Evolutionary conservation across 2,888 invertebrate species (phyloP).

Genomic region (Harpalus rufipes): DNA sequence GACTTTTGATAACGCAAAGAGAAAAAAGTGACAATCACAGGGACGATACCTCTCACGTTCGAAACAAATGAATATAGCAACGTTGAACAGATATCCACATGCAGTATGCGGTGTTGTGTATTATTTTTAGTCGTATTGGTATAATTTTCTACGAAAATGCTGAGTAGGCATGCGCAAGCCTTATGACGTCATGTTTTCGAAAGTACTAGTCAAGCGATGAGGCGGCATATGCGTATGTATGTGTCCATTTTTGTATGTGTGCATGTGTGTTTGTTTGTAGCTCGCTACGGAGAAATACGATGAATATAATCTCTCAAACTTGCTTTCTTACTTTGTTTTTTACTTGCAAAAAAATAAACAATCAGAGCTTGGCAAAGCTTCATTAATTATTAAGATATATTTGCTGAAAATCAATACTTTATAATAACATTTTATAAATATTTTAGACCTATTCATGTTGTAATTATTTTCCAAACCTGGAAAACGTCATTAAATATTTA

Average conservation of each 20-base stretch:
- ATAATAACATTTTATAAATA: conserved; percentile 10
- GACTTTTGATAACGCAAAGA: conserved; percentile 59
- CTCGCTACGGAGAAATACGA: conserved; percentile 50
- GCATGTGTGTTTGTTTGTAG: conserved; percentile 46
- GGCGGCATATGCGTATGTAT: conserved; percentile 50
- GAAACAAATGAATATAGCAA: conserved; percentile 52
- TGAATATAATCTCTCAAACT: conserved; percentile 48
- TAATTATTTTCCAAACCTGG: conserved; percentile 25
- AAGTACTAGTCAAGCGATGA: conserved; percentile 67
- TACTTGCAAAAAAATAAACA: conserved; percentile 9
- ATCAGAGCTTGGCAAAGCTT: background rate
- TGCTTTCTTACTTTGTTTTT: conserved; percentile 39
- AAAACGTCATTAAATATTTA: conserved; percentile 36
- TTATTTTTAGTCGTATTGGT: conserved; percentile 63
- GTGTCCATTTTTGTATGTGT: conserved; percentile 15
- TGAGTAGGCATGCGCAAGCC: conserved; percentile 68
- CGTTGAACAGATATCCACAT: conserved; percentile 42
- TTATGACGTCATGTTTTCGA: conserved; percentile 69
- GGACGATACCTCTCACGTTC: conserved; percentile 32
- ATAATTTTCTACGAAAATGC: conserved; percentile 69
- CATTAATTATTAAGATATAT: conserved; percentile 11
- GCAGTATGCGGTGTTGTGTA: conserved; percentile 52
- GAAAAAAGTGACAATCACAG: conserved; percentile 47
- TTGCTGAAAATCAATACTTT: conserved; percentile 26
- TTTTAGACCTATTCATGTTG: background rate